Evolutionary conservation across 2,113 vertebrate species (phyloP), one percentile per base, ranked within the genome.

Genomic region (Cephalopholis sonnerati): DNA sequence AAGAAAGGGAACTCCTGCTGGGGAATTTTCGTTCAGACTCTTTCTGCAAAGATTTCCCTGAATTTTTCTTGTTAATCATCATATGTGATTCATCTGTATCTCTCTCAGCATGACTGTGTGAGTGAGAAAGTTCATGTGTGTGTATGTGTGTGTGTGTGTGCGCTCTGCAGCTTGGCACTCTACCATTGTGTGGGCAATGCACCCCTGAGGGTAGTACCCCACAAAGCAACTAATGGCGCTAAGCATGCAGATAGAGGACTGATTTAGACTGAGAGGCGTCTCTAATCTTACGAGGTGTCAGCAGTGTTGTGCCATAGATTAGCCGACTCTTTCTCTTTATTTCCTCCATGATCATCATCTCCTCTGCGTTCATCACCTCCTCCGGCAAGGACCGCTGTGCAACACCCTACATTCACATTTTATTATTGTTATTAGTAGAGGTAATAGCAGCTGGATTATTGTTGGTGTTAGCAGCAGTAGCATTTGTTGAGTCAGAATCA

Each of bases 271-370:
- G 89, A 92, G 82, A 84, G 76, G 88, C 87, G 68, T 86, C 82
- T 83, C 84, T 90, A 91, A 91, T 93, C 85, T 74, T 75, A 82
- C 48, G 74, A 90, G 82, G 81, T 91, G 91, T 90, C 82, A 88
- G 83, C 71, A 57, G 76, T 84, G 85, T 46, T 83, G 83, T 77
- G 73, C 75, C 79, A 77, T 64, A 88, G 86, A 92, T 93, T 84
- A 87, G 77, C 65, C 13, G 61, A 81, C 73, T 84, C 61, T 64
- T 59, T 75, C 74, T 78, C 61, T 87, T 87, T 88, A 83, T 91
- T 91, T 82, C 75, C 82, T 88, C 72, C n/a, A 51, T 61, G 69
- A 90, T 85, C 74, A 65, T 80, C 74, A 74, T 84, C 77, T 79
- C 81, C 16, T 82, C 75, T 85, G 71, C 64, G 63, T 77, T 91